A percentile compares a stretch with the other conserved stretches of the same genome.
Evolutionary conservation across 2,113 vertebrate species (phyloP).

Genomic region (Marcusenius ussheri): DNA sequence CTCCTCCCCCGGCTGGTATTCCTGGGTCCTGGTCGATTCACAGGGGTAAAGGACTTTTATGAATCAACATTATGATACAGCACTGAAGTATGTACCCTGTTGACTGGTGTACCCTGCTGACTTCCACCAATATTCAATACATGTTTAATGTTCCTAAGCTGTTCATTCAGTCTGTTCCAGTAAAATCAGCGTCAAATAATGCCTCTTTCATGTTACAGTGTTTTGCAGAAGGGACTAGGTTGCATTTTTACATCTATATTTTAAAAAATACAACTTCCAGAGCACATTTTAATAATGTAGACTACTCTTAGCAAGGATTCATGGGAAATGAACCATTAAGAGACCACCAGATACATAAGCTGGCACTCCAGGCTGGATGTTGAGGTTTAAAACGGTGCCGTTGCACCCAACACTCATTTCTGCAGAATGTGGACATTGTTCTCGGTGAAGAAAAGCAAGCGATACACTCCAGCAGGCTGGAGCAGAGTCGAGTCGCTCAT

Average conservation of each 20-base stretch:
- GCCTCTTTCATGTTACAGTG: background rate
- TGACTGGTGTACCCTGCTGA: background rate
- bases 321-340: background rate
- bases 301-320: background rate
- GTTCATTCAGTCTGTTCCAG: background rate
- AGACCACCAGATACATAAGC: background rate
- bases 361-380: background rate
- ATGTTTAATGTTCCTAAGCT: background rate
- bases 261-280: background rate
- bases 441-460: background rate
- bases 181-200: background rate
- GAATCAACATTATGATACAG: background rate
- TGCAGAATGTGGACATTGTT: background rate
- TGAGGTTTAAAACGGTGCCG: background rate
- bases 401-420: background rate
- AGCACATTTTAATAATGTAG: background rate
- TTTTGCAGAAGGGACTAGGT: background rate
- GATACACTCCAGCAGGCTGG: background rate
- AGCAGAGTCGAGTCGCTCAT: background rate
- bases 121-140: background rate
- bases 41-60: background rate
- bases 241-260: background rate
- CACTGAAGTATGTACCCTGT: background rate
- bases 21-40: constrained; percentile 70
- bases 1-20: constrained; percentile 83